Evolutionary conservation across 1,140 invertebrate species (phyloP).

Genomic region (Drosophila simulans): DNA sequence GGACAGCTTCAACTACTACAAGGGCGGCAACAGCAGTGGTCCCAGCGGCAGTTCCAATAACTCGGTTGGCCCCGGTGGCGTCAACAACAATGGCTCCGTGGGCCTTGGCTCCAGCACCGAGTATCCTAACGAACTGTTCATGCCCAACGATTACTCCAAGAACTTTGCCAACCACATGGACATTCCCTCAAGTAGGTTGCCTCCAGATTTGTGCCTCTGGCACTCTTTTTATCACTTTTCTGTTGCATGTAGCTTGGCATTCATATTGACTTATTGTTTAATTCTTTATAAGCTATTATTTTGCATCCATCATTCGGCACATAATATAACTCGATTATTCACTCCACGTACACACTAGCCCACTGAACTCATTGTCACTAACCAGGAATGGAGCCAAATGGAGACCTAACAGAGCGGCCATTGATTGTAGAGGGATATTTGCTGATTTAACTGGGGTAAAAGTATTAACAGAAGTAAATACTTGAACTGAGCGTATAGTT

Average conservation of each 20-base stretch:
- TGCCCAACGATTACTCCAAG: constrained; percentile 81
- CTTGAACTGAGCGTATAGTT: constrained; percentile 23
- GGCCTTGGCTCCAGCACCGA: constrained; percentile 50
- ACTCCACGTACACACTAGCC: constrained; percentile 38
- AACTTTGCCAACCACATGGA: constrained; percentile 84
- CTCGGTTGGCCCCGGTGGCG: constrained; percentile 15
- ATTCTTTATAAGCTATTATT: constrained; percentile 13
- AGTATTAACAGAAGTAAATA: constrained; percentile 19
- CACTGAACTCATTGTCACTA: constrained; percentile 11
- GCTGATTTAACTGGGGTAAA: constrained; percentile 40
- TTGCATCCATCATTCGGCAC: constrained; percentile 20
- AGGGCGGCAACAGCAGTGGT: constrained; percentile 46
- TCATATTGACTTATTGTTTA: constrained; percentile 23
- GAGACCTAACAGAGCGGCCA: constrained; percentile 16
- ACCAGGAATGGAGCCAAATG: constrained; percentile 48
- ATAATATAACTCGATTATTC: constrained; percentile 8
- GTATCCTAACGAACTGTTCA: constrained; percentile 82
- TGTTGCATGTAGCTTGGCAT: constrained; percentile 62
- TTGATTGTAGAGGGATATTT: constrained; percentile 43
- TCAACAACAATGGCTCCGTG: constrained; percentile 33
- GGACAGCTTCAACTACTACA: constrained; percentile 80
- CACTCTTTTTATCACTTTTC: constrained; percentile 32
- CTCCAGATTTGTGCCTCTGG: constrained; percentile 1
- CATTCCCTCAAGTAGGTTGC: constrained; percentile 82
- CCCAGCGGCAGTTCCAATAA: constrained; percentile 49